A percentile compares a stretch with the other conserved stretches of the same genome.
Evolutionary conservation across 2,888 invertebrate genomes (phyloP).

Genomic region (Hoplodrina ambigua): DNA sequence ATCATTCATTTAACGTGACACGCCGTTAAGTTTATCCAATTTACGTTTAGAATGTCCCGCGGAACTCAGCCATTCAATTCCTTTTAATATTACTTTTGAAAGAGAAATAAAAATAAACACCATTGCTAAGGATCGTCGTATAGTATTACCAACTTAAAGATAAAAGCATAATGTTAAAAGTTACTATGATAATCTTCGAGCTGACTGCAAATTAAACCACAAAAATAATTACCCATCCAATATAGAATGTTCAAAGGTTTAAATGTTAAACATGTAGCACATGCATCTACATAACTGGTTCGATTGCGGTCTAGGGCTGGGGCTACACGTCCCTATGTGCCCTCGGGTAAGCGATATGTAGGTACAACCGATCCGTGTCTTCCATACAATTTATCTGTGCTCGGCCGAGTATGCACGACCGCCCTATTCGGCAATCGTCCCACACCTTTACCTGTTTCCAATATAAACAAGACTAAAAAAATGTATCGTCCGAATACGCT

Average conservation of each 20-base stretch:
- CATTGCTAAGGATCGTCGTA: slow-evolving; percentile 63
- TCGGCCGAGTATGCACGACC: slow-evolving; percentile 72
- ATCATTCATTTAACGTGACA: slow-evolving; percentile 51
- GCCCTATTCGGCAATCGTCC: slow-evolving; percentile 80
- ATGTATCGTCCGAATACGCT: slow-evolving; percentile 74
- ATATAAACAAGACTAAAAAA: slow-evolving; percentile 72
- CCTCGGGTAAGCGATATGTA: slow-evolving; percentile 42
- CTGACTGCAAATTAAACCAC: slow-evolving; percentile 84
- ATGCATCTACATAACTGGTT: slow-evolving; percentile 79
- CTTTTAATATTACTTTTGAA: slow-evolving; percentile 67
- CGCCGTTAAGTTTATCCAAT: slow-evolving; percentile 53
- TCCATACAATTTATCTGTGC: slow-evolving; percentile 79
- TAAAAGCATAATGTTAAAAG: slow-evolving; percentile 70
- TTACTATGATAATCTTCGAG: slow-evolving; percentile 76
- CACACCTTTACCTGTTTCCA: slow-evolving; percentile 81
- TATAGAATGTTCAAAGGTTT: slow-evolving; percentile 75
- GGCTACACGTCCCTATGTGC: slow-evolving; percentile 36
- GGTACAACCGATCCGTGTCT: slow-evolving; percentile 62
- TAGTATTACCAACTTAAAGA: slow-evolving; percentile 63
- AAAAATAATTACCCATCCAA: slow-evolving; percentile 83
- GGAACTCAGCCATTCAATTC: slow-evolving; percentile 57
- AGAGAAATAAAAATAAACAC: slow-evolving; percentile 70
- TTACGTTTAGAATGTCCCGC: slow-evolving; percentile 54
- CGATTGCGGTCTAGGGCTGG: slow-evolving; percentile 63
- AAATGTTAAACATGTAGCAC: slow-evolving; percentile 64